phyloP scores from a whole-genome alignment of 64 coral and sea anemone genomes.

The Dendronephthya gigantea region DNA sequence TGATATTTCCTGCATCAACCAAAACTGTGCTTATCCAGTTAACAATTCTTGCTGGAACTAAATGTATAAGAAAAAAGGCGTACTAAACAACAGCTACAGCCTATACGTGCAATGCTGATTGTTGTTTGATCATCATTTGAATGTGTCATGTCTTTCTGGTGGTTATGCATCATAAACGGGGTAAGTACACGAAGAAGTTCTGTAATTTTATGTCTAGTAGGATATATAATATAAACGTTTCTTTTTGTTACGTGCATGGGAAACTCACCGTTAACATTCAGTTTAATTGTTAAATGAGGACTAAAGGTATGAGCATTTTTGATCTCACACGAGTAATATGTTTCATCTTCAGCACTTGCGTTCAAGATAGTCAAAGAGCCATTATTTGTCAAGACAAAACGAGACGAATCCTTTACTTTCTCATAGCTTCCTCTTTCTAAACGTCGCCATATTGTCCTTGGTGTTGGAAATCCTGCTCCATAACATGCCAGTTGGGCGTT shows the following conservation, averaged over 20 bases:
- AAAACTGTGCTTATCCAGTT: neutral
- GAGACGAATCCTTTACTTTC: neutral
- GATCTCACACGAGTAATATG: neutral
- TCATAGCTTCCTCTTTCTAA: neutral
- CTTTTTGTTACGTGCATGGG: neutral
- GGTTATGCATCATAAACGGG: no score
- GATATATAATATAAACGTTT: neutral
- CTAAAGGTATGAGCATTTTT: neutral
- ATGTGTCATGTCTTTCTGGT: no score
- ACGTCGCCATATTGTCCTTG: neutral
- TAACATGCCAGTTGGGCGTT: neutral
- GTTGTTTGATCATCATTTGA: neutral
- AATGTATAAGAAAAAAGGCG: neutral
- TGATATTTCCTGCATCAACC: neutral
- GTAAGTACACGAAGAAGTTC: no score
- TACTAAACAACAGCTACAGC: neutral
- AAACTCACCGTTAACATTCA: neutral
- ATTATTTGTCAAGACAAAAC: neutral
- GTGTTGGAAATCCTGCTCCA: neutral
- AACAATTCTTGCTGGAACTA: constrained; percentile 15
- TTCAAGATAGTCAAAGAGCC: neutral
- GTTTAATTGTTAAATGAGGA: neutral
- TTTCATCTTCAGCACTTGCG: neutral
- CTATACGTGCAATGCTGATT: neutral
- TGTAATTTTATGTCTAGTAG: no score